Evolutionary conservation across 2,113 vertebrate genomes (phyloP).

Genomic region (Zosterops japonicus): DNA sequence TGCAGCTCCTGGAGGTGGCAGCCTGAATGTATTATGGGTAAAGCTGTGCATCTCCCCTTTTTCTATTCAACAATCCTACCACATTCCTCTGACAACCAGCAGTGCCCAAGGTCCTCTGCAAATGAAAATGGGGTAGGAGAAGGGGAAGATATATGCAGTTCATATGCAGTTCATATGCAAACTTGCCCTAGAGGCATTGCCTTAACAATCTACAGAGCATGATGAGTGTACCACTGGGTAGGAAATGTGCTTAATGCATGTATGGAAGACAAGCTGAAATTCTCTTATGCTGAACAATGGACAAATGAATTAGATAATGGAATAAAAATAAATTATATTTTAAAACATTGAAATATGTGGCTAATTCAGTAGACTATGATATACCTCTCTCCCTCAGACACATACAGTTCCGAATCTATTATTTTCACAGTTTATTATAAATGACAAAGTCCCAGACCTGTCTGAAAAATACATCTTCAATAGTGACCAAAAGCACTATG

Average conservation of each 20-base stretch:
- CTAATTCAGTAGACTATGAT: neutral
- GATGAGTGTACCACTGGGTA: neutral
- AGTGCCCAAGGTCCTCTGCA: slow-evolving; percentile 5
- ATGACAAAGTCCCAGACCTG: neutral
- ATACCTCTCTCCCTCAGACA: neutral
- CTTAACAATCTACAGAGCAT: neutral
- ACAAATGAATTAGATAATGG: slow-evolving; percentile 22
- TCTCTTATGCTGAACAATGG: neutral
- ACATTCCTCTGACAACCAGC: slow-evolving; percentile 42
- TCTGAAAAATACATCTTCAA: neutral
- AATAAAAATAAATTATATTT: slow-evolving; percentile 38
- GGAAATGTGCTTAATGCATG: slow-evolving; percentile 17
- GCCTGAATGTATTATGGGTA: neutral
- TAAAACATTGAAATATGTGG: neutral
- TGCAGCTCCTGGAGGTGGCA: neutral
- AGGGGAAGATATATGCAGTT: neutral
- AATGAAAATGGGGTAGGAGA: slow-evolving; percentile 29
- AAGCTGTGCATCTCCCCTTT: neutral
- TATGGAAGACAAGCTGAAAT: neutral
- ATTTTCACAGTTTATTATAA: neutral
- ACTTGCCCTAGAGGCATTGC: slow-evolving; percentile 8
- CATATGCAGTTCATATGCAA: slow-evolving; percentile 41
- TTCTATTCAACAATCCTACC: slow-evolving; percentile 15
- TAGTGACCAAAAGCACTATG: neutral
- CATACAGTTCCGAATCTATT: neutral